A percentile compares a stretch with the other conserved stretches of the same genome.
Evolutionary conservation across 1,140 invertebrate genomes (phyloP).

Genomic region (Subanguina moxae): DNA sequence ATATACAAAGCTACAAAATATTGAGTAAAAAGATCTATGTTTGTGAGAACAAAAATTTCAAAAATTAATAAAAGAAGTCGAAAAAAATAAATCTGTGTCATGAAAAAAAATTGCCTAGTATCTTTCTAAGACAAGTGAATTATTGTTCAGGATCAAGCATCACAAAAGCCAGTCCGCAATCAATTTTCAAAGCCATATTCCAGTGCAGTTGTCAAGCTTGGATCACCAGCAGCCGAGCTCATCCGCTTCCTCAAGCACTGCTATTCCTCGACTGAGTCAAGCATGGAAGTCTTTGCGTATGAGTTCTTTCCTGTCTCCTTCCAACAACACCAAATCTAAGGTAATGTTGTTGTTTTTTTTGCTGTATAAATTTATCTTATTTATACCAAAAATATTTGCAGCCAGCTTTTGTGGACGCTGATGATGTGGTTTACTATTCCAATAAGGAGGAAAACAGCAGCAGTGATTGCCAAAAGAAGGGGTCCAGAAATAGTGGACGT

Average conservation of each 20-base stretch:
- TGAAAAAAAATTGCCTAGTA: too few relatives aligned
- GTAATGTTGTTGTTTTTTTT: too few relatives aligned
- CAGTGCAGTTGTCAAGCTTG: background rate
- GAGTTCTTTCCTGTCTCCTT: background rate
- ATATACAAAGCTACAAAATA: too few relatives aligned
- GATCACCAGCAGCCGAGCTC: background rate
- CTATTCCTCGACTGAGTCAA: slow-evolving; percentile 2
- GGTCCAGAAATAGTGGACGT: background rate
- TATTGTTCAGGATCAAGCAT: slow-evolving; percentile 1
- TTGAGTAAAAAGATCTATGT: too few relatives aligned
- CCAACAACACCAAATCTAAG: slow-evolving; percentile 4
- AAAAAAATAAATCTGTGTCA: too few relatives aligned
- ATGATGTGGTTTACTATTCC: slow-evolving; percentile 10
- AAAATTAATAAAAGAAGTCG: too few relatives aligned
- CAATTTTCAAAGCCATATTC: background rate
- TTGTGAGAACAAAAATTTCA: too few relatives aligned
- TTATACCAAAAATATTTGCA: slow-evolving; percentile 1
- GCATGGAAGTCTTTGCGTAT: slow-evolving; percentile 1
- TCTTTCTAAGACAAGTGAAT: too few relatives aligned
- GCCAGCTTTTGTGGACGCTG: slow-evolving; percentile 14
- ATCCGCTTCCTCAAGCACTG: background rate
- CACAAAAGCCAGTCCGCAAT: slow-evolving; percentile 7
- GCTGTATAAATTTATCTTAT: background rate
- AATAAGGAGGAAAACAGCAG: background rate
- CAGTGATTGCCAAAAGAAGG: background rate